These are phyloP conservation scores for Gasteruption jaculator DNA, from an alignment of 2,888 invertebrate species.

Conservation along the genomic window DNA sequence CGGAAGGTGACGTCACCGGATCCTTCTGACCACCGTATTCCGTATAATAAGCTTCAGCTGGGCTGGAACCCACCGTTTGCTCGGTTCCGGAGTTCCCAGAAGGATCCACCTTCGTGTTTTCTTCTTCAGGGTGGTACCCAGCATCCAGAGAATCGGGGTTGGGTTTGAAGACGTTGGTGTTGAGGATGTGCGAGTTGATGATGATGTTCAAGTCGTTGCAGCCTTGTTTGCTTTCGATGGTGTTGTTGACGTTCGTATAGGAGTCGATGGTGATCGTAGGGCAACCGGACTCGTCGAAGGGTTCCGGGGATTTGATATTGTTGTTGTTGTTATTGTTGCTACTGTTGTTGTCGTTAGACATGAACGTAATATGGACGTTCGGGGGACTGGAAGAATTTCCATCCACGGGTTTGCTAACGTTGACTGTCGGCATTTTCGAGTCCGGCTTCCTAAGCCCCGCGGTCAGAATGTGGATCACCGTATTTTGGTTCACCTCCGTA, in stretches of 20 bases:
- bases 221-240: conserved; percentile 58
- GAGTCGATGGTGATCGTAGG: conserved; percentile 48
- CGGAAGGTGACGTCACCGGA: conserved; percentile 4
- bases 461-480: conserved; percentile 42
- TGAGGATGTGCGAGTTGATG: conserved; percentile 66
- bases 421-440: conserved; percentile 25
- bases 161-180: conserved; percentile 53
- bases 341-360: conserved; percentile 31
- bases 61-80: no score
- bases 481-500: conserved; percentile 41
- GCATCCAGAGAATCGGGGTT: conserved; percentile 10
- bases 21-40: conserved; percentile 10
- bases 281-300: conserved; percentile 34
- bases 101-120: conserved; percentile 3
- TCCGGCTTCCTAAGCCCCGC: conserved; percentile 32
- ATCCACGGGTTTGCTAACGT: conserved; percentile 20
- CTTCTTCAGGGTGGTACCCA: conserved; percentile 1
- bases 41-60: conserved; percentile 5
- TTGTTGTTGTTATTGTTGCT: no score
- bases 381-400: conserved; percentile 23
- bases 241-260: conserved; percentile 45
- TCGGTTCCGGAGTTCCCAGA: background rate
- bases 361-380: conserved; percentile 45
- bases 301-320: no score
- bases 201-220: conserved; percentile 69